A percentile compares a stretch with the other conserved stretches of the same genome.
These are phyloP conservation scores for Cephalotes varians DNA, from an alignment of 2,888 invertebrate species.

Conservation along the genomic window DNA sequence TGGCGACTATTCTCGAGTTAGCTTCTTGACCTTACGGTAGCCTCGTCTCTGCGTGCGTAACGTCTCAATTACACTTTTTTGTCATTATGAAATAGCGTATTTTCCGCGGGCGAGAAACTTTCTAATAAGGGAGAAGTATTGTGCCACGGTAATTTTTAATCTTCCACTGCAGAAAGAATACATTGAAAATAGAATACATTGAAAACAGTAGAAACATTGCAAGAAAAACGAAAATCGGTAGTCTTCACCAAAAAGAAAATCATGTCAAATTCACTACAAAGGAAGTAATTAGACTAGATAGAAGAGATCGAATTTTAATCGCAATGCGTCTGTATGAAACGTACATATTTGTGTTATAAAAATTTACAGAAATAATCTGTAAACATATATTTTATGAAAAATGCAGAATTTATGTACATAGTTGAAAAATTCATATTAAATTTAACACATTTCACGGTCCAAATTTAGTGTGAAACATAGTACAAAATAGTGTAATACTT, in stretches of 20 bases:
- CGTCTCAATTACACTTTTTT: slow-evolving; percentile 46
- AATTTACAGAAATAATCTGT: not conserved
- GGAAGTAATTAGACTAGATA: not conserved
- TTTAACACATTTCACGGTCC: no score
- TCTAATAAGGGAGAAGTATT: slow-evolving; percentile 27
- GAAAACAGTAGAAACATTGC: not conserved
- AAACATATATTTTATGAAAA: not conserved
- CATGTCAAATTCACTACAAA: not conserved
- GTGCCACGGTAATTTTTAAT: slow-evolving; percentile 6
- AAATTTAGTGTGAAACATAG: no score
- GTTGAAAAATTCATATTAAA: no score
- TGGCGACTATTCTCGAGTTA: slow-evolving; percentile 20
- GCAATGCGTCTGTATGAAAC: not conserved
- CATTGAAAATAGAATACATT: slow-evolving; percentile 11
- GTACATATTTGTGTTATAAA: not conserved
- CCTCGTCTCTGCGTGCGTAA: slow-evolving; percentile 29
- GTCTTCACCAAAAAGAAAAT: not conserved
- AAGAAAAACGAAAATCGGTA: not conserved
- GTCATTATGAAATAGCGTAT: slow-evolving; percentile 32
- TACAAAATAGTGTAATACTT: no score
- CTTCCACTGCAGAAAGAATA: not conserved
- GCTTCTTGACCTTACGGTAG: slow-evolving; percentile 21
- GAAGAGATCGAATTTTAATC: not conserved
- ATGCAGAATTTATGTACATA: no score
- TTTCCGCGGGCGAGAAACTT: slow-evolving; percentile 26